A percentile compares a stretch with the other conserved stretches of the same genome.
Evolutionary conservation across 1,140 invertebrate species (phyloP).

Genomic region (Cherax quadricarinatus): DNA sequence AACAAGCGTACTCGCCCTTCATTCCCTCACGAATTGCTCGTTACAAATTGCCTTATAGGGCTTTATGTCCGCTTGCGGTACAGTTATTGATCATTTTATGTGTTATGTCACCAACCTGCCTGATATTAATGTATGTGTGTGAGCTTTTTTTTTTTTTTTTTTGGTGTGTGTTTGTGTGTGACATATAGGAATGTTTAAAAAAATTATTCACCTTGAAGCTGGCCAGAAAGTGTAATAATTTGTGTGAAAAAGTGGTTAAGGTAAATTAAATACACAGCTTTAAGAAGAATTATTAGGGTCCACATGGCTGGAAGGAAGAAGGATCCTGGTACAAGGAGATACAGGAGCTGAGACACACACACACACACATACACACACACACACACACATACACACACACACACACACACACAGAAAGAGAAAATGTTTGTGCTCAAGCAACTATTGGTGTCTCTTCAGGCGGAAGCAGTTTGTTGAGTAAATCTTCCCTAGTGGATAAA

Average conservation of each 20-base stretch:
- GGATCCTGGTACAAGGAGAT: no score
- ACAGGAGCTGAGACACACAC: background rate
- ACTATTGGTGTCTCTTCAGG: background rate
- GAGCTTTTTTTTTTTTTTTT: no score
- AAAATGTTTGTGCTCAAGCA: background rate
- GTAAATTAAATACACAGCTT: no score
- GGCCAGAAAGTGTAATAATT: no score
- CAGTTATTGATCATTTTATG: background rate
- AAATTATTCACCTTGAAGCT: no score
- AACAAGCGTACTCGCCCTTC: background rate
- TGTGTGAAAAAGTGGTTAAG: no score
- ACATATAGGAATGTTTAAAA: no score
- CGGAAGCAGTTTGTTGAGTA: slow-evolving; percentile 10
- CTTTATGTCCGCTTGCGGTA: background rate
- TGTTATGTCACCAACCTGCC: background rate
- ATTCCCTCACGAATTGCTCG: background rate
- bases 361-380: background rate
- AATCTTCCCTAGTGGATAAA: background rate
- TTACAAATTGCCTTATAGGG: background rate
- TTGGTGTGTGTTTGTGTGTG: slow-evolving; percentile 31
- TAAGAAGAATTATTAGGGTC: no score
- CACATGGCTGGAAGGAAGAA: no score
- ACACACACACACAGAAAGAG: background rate
- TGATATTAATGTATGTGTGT: slow-evolving; percentile 5
- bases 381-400: background rate